Base-by-base conservation (phyloP, 2,888 invertebrate genomes). In the Drosophila pseudotakahashii region DNA sequence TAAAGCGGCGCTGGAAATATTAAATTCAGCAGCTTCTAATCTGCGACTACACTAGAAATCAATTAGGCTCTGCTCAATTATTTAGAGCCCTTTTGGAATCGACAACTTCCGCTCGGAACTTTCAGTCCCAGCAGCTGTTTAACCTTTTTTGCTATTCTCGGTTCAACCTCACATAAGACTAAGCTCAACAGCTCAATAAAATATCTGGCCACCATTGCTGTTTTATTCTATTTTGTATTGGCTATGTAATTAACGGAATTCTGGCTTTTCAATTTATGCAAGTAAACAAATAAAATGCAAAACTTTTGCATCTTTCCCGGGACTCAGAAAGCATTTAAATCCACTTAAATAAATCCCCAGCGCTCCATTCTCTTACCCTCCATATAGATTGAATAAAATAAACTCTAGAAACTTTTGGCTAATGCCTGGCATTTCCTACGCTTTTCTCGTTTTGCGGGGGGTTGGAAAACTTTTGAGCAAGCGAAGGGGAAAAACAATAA, bases 31-130 rank as follows among this genome's bases (percentile, higher is more conserved):
- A 13, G 32, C 13, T 41, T 47, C 14, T 19, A 16, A 37, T 47
- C 14, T 57, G 41, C 34, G 11, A 51, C n/a, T 48, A 26, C 54
- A 42, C 23, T 34, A 37, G 30, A 44, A 77, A 76, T 76, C 79
- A 80, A 78, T 80, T 81, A 81, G 74, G 60, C 45, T 62, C 32
- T 69, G 62, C 75, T 67, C 57, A 79, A 79, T 79, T 74, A 79
- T 78, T 70, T 76, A 68, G 62, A 67, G 60, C 45, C 66, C 58
- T 47, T 51, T 48, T 58, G 42, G 37, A 30, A 13, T 30, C 45
- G 11, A 16, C 32, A 34, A 48, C 50, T 68, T 67, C 55, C 37
- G 64, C 50, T 37, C 2, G 9, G 30, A 42, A 45, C 45, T 34
- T 34, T 48, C 13, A 32, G 1, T 30, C 10, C 14, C 52, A 32